phyloP scores from a whole-genome alignment of 2,113 vertebrate species.

The Crotalus viridis region DNA sequence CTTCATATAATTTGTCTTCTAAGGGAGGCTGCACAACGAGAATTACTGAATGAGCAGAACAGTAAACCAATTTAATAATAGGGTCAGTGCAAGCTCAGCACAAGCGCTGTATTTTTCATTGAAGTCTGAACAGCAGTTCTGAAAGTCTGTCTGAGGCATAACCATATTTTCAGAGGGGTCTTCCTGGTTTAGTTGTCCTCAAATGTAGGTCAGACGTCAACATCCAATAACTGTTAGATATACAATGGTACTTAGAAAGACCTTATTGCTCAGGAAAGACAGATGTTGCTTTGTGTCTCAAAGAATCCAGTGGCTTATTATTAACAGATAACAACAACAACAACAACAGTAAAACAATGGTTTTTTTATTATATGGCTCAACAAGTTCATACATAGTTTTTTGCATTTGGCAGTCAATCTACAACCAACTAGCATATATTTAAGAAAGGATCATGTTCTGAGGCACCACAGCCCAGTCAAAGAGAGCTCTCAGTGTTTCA shows the following conservation, averaged over 20 bases:
- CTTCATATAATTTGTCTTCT: slow-evolving; percentile 58
- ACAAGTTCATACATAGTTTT: background rate
- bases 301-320: background rate
- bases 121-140: slow-evolving; percentile 8
- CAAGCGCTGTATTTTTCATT: background rate
- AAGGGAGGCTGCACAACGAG: background rate
- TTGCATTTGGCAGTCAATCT: background rate
- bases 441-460: background rate
- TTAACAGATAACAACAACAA: background rate
- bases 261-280: background rate
- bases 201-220: background rate
- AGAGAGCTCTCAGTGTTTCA: background rate
- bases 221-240: background rate
- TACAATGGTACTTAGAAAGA: background rate
- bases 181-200: background rate
- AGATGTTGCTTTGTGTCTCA: background rate
- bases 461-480: background rate
- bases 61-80: background rate
- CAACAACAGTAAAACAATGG: background rate
- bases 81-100: background rate
- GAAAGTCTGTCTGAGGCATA: slow-evolving; percentile 6
- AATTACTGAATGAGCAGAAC: background rate
- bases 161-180: background rate
- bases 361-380: background rate
- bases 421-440: background rate